These are phyloP conservation scores for Bambusicola thoracicus DNA, from an alignment of 2,113 vertebrate species.

Conservation along the genomic window DNA sequence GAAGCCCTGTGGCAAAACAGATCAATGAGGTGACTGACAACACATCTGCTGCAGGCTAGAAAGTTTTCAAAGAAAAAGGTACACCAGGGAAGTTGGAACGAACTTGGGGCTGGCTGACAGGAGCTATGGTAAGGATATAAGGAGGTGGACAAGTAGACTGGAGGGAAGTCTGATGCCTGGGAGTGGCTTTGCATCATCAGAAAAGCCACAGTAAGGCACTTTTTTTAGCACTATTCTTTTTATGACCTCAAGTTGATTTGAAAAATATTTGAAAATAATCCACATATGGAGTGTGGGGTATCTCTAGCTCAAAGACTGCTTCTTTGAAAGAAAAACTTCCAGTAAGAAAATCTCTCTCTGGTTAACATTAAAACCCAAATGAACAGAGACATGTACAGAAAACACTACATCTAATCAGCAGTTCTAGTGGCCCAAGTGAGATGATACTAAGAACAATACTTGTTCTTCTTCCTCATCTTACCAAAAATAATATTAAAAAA, in stretches of 20 bases:
- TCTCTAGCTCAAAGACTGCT: not conserved
- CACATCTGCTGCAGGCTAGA: slow-evolving; percentile 28
- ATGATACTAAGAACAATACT: not conserved
- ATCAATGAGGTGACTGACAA: slow-evolving; percentile 56
- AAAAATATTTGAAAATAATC: not conserved
- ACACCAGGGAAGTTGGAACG: slow-evolving; percentile 3
- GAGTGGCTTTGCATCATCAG: not conserved
- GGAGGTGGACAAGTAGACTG: not conserved
- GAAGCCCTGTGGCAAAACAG: slow-evolving; percentile 56
- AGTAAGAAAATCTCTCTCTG: not conserved
- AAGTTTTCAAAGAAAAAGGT: slow-evolving; percentile 50
- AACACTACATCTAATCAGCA: not conserved
- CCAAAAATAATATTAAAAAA: not conserved
- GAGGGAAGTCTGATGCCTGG: not conserved
- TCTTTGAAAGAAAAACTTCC: not conserved
- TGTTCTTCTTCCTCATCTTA: not conserved
- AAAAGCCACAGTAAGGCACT: not conserved
- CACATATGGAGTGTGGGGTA: not conserved
- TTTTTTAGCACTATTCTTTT: not conserved
- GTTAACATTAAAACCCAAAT: not conserved
- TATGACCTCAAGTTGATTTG: not conserved
- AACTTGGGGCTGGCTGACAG: not conserved
- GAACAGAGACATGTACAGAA: not conserved
- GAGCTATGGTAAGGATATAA: not conserved
- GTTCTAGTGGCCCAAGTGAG: not conserved